A percentile compares a stretch with the other conserved stretches of the same genome.
phyloP scores from a whole-genome alignment of 1,140 invertebrate genomes.

The Aphaenogaster floridana region DNA sequence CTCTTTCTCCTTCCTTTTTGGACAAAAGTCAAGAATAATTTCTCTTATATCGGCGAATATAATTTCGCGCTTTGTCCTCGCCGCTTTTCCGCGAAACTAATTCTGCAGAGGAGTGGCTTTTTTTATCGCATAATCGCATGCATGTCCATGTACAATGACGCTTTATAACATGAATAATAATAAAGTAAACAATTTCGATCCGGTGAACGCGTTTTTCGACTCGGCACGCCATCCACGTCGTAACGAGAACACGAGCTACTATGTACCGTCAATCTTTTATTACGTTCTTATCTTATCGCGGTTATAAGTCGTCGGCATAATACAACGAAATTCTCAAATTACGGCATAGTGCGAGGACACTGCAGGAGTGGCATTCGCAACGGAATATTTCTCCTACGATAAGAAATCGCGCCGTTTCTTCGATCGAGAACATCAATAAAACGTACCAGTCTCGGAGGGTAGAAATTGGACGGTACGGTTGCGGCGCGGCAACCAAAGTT shows the following conservation, averaged over 20 bases:
- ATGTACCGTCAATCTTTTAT: neutral
- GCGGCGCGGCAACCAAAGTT: neutral
- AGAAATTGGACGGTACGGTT: neutral
- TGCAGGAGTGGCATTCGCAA: neutral
- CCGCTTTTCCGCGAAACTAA: neutral
- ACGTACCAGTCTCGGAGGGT: too few relatives aligned
- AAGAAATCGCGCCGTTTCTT: neutral
- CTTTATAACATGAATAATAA: neutral
- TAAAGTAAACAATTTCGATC: constrained; percentile 8
- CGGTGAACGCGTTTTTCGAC: neutral
- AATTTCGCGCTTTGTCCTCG: neutral
- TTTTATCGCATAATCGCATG: neutral
- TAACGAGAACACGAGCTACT: neutral
- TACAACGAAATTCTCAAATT: neutral
- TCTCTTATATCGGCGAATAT: neutral
- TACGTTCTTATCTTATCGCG: constrained; percentile 45
- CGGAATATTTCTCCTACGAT: neutral
- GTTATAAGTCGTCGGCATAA: neutral
- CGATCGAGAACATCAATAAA: neutral
- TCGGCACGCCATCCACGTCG: neutral
- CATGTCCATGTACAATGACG: neutral
- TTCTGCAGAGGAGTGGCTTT: neutral
- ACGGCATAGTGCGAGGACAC: neutral
- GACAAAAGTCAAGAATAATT: neutral
- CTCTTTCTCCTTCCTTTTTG: neutral